Base-by-base conservation (phyloP, 2,888 invertebrate species). In the Melipona bicolor region DNA sequence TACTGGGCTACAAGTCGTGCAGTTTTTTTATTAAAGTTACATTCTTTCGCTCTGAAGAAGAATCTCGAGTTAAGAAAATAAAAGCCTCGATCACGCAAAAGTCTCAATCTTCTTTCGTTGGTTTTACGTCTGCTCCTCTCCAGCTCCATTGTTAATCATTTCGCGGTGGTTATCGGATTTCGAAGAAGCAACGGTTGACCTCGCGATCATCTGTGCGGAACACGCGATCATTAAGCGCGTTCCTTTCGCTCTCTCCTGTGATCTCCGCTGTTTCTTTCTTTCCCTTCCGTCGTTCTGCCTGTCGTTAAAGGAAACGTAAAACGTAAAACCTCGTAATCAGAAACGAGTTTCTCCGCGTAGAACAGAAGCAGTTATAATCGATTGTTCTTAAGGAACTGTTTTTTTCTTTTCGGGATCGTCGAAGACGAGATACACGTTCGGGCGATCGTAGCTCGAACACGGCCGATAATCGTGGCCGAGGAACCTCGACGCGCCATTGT, bases 401-500 rank as follows among this genome's bases (percentile, higher is more conserved):
- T 21, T 49, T 21, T 43, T 43, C 9, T 36, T 43, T 43, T 43
- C 17, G 65, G 64, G 43, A 43, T 43, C 64, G 69, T 68, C 11
- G 50, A 56, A 27, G 27, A 6, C 74, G 59, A 24, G 71, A 62
- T 69, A 69, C 59, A 74, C 27, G 52, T 64, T 50, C 54, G 69
- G 69, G 24, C 56, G 32, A 70, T 80, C 65, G 76, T 27, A 15
- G 24, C 43, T 64, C 27, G 43, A 43, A 17, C 19, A 24, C 67
- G 77, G 43, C 79, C 70, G 80, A 85, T 83, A 79, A 84, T 83
- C 82, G 74, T n/a, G 49, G n/a, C n/a, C 32, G 32, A 32, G 32
- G 4, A 32, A 32, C 70, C 54, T 71, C 50, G 65, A 75, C 77
- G 81, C 64, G 77, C 81, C 69, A 85, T 84, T 85, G 81, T 85